Evolutionary conservation across 2,797 vertebrate genomes (phyloP).

Genomic region (Nyctalus aviator): DNA sequence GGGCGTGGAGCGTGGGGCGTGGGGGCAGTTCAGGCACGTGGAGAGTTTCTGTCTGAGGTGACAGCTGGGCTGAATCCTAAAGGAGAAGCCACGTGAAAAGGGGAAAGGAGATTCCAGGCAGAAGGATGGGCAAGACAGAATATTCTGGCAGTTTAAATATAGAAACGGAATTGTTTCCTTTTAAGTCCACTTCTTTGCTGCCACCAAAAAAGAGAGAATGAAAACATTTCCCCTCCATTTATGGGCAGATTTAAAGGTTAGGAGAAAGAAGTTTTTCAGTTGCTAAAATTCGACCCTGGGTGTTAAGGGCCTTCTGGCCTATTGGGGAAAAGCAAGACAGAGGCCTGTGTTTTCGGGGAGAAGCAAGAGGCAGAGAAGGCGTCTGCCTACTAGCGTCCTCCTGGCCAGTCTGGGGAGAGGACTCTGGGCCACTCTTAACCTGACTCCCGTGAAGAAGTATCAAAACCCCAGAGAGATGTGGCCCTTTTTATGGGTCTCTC

Average conservation of each 20-base stretch:
- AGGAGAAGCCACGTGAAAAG: neutral
- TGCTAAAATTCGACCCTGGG: neutral
- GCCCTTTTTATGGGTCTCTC: too few relatives aligned
- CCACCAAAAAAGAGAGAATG: neutral
- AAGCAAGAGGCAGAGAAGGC: neutral
- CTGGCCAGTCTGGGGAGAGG: neutral
- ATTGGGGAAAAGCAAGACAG: neutral
- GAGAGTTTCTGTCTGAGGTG: neutral
- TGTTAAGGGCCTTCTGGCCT: neutral
- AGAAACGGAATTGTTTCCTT: neutral
- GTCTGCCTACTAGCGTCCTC: neutral
- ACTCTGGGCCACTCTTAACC: neutral
- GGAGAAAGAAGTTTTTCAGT: neutral
- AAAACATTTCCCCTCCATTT: neutral
- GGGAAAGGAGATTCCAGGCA: neutral
- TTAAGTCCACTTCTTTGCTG: neutral
- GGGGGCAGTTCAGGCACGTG: neutral
- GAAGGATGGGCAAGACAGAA: neutral
- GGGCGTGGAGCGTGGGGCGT: neutral
- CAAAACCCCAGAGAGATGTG: neutral
- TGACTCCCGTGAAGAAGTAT: neutral
- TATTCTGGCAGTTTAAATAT: neutral
- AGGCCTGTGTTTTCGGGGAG: neutral
- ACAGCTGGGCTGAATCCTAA: neutral
- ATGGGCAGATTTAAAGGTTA: neutral